Conservation (phyloP, 1,140 invertebrate species). For the Penaeus indicus region DNA sequence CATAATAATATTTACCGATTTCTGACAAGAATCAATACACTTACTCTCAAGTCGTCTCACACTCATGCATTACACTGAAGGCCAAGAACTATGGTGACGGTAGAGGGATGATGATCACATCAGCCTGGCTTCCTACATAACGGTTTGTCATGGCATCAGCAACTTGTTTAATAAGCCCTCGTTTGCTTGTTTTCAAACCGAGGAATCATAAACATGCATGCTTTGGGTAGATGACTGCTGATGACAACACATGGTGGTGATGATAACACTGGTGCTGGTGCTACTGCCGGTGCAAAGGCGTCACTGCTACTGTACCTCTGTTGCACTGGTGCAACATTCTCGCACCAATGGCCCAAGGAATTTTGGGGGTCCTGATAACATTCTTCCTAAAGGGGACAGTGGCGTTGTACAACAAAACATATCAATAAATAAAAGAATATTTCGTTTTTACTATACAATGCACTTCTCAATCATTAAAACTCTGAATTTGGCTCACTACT, state of each 20-base stretch:
- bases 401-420: too few relatives aligned
- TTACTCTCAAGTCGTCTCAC: not conserved
- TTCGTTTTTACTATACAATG: too few relatives aligned
- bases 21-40: too few relatives aligned
- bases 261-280: conserved; percentile 56
- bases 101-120: conserved; percentile 59
- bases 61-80: conserved; percentile 48
- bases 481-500: too few relatives aligned
- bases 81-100: conserved; percentile 60
- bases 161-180: conserved; percentile 36
- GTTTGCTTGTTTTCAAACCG: conserved; percentile 26
- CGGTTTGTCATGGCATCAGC: conserved; percentile 53
- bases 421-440: too few relatives aligned
- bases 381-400: not conserved
- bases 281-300: conserved; percentile 32
- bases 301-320: not conserved
- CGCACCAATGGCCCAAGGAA: not conserved
- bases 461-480: too few relatives aligned
- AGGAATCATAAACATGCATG: conserved; percentile 38
- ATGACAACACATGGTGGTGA: conserved; percentile 46
- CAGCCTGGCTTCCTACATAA: conserved; percentile 61
- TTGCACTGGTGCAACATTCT: conserved; percentile 1
- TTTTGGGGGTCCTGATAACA: not conserved
- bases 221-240: conserved; percentile 27
- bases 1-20: not conserved